These are phyloP conservation scores for Acanthisitta chloris DNA, from an alignment of 2,113 vertebrate species.

Conservation along the genomic window DNA sequence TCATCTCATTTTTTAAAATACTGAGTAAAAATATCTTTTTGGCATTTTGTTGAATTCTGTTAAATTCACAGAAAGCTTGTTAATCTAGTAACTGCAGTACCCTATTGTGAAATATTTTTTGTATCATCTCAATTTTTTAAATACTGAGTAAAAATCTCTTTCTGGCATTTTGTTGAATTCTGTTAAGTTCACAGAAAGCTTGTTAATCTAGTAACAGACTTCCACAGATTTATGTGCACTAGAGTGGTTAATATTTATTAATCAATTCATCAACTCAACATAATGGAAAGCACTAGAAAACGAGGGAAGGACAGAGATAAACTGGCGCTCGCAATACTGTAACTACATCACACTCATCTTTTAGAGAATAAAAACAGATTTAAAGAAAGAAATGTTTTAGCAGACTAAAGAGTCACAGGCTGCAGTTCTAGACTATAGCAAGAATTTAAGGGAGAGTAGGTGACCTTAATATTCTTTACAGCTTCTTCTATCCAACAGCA, in stretches of 20 bases:
- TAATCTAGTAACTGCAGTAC: not conserved
- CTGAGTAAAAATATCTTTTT: not conserved
- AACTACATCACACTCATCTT: not conserved
- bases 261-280: not conserved
- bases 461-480: not conserved
- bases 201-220: not conserved
- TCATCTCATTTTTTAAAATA: not conserved
- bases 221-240: not conserved
- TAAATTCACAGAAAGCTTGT: not conserved
- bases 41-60: not conserved
- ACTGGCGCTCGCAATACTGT: not conserved
- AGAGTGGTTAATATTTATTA: not conserved
- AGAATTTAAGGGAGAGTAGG: not conserved
- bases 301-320: not conserved
- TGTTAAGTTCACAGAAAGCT: not conserved
- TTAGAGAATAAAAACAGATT: not conserved
- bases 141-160: not conserved
- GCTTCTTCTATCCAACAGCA: not conserved
- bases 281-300: not conserved
- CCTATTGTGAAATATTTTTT: not conserved
- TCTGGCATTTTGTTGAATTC: not conserved
- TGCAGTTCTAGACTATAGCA: not conserved
- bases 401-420: not conserved
- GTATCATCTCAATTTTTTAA: not conserved
- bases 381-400: not conserved